These are phyloP conservation scores for Syngnathus acus DNA, from an alignment of 2,797 vertebrate genomes.

Conservation along the genomic window DNA sequence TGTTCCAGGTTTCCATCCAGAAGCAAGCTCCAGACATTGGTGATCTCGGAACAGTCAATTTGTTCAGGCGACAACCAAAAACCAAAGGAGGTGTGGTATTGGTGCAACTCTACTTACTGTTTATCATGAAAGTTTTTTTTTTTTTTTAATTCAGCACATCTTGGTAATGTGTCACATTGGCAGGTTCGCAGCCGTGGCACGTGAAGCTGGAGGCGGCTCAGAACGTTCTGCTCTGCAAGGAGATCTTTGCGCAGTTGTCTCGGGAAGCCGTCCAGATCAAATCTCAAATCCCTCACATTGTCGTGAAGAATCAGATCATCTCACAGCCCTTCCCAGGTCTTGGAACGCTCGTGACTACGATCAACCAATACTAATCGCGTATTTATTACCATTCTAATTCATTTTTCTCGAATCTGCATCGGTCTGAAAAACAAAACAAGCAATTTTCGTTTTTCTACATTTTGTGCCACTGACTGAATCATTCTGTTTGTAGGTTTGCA, in stretches of 20 bases:
- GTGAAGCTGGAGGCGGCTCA: slow-evolving; percentile 91
- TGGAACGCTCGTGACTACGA: too few species aligned
- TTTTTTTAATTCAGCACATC: neutral
- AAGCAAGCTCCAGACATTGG: slow-evolving; percentile 96
- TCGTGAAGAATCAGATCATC: slow-evolving; percentile 98
- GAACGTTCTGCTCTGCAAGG: slow-evolving; percentile 94
- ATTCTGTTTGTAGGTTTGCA: slow-evolving; percentile 75
- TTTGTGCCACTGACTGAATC: neutral
- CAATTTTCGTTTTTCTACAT: neutral
- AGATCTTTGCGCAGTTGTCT: slow-evolving; percentile 96
- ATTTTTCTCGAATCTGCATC: too few species aligned
- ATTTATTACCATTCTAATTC: too few species aligned
- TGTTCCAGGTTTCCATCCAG: slow-evolving; percentile 90
- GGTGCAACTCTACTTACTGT: neutral
- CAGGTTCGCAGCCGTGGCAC: slow-evolving; percentile 90
- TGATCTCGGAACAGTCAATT: slow-evolving; percentile 88
- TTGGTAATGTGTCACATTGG: neutral
- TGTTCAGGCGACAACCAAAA: slow-evolving; percentile 87
- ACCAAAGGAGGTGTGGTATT: slow-evolving; percentile 59
- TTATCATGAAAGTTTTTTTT: neutral
- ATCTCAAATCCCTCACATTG: slow-evolving; percentile 96
- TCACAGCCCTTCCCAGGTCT: slow-evolving; percentile 94
- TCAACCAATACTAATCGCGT: too few species aligned
- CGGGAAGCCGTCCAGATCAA: slow-evolving; percentile 98
- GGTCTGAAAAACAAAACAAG: neutral